Evolutionary conservation across 2,113 vertebrate species (phyloP), one percentile per base, ranked within the genome.

Genomic region (Campylorhamphus procurvoides): DNA sequence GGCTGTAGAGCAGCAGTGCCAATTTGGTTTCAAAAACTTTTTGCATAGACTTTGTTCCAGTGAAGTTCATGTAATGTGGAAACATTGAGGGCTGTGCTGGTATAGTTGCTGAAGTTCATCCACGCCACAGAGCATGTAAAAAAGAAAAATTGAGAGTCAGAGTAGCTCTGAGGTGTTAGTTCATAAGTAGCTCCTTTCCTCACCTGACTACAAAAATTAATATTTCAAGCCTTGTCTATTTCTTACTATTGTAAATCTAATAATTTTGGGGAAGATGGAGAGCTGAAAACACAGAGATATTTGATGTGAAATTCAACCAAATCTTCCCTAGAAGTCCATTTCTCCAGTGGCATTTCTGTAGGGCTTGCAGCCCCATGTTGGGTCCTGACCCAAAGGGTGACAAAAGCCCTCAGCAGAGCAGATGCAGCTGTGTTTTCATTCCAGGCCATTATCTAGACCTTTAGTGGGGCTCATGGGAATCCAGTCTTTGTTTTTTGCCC

Each of bases 311-410:
- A 52, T 14, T 82, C 47, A 56, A 7, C 14, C 3, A 0, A 63
- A 44, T 44, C 39, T 79, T 85, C 8, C 63, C 19, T 49, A 7
- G 1, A 3, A 67, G 24, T 17, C 18, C 27, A 18, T 74, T 78
- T 85, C 50, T 75, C 11, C 31, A 46, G 40, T 35, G 37, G 44
- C 18, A 56, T 23, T 74, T 89, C 53, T 84, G 18, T 66, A 56
- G 40, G 44, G 11, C 40, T 53, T 66, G 29, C 18, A 90, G 49
- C 5, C 6, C 10, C 4, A 3, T 0, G 1, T 35, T 0, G 1
- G 14, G 3, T 44, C 71, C 50, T 58, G 31, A 49, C 13, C 42
- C 8, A 12, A 35, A 73, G 20, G 13, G 14, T 4, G 4, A 27
- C 20, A 84, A 56, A 81, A 90, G 13, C 20, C 11, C 44, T 59